Percentiles rank a stretch among this genome's conserved stretches.
Conservation (phyloP, 2,888 invertebrate genomes). For the Torymus auratus region DNA sequence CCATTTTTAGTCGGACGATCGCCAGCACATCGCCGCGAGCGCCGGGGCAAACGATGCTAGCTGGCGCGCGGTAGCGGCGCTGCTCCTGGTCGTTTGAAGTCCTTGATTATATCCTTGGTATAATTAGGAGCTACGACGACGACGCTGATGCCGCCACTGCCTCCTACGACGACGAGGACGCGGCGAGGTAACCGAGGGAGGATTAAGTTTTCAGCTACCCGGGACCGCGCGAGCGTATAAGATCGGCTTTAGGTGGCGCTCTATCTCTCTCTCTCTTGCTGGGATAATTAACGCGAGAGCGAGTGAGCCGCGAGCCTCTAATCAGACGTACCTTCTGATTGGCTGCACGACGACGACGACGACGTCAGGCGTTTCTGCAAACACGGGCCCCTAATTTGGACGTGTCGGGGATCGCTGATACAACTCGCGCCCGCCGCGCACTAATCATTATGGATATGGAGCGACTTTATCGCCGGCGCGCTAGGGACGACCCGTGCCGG, state of each 20-base stretch:
- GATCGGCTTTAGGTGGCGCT: constrained; percentile 64
- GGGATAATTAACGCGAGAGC: constrained; percentile 70
- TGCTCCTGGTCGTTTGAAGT: constrained; percentile 59
- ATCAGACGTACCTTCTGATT: constrained; percentile 74
- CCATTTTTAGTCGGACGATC: constrained; percentile 46
- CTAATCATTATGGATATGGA: constrained; percentile 57
- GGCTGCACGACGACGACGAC: constrained; percentile 53
- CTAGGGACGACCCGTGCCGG: not conserved
- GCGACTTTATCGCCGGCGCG: constrained; percentile 39
- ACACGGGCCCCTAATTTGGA: constrained; percentile 70
- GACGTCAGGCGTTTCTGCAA: constrained; percentile 62
- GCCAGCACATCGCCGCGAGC: constrained; percentile 1
- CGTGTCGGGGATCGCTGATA: constrained; percentile 62
- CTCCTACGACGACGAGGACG: constrained; percentile 19
- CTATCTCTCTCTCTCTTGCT: not conserved
- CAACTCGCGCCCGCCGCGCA: constrained; percentile 36
- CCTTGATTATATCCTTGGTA: constrained; percentile 64
- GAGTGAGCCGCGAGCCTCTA: constrained; percentile 69
- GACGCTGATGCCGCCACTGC: not conserved
- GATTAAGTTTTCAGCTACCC: constrained; percentile 67
- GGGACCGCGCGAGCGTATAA: constrained; percentile 59
- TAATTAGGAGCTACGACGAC: constrained; percentile 61
- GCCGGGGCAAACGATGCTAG: constrained; percentile 6
- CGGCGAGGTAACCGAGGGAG: constrained; percentile 54
- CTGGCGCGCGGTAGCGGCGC: not conserved